These are phyloP conservation scores for Rhabditoides inermis DNA, from an alignment of 2,888 invertebrate genomes.

Conservation along the genomic window DNA sequence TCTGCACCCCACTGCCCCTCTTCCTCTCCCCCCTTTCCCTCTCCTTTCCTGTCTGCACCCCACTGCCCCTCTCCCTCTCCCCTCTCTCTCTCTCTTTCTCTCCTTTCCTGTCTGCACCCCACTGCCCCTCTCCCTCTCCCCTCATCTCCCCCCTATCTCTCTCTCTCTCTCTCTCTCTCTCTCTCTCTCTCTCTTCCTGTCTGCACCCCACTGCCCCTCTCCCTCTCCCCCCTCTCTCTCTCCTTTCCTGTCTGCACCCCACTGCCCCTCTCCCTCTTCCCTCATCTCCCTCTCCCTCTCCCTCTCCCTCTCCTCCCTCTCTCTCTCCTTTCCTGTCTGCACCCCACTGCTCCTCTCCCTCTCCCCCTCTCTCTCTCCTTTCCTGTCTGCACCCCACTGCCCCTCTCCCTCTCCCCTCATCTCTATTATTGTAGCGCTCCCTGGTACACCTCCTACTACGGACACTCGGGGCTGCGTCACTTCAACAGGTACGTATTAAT, in stretches of 20 bases:
- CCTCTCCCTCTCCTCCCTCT: background rate
- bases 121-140: background rate
- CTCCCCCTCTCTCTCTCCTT: background rate
- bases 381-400: conserved; percentile 12
- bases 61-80: background rate
- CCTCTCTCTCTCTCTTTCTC: background rate
- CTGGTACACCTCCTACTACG: conserved; percentile 41
- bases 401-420: conserved; percentile 1
- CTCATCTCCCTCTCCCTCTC: background rate
- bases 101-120: too few relatives aligned
- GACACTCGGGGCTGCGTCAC: conserved; percentile 38
- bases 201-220: too few relatives aligned
- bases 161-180: background rate
- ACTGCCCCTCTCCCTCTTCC: background rate
- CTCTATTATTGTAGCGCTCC: conserved; percentile 16
- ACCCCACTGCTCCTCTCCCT: background rate
- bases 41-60: background rate
- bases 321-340: background rate
- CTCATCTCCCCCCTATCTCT: background rate
- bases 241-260: background rate
- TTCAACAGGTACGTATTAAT: conserved; percentile 51
- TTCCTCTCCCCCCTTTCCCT: background rate
- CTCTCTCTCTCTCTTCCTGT: background rate
- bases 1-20: background rate
- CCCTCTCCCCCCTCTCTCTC: background rate